Percentiles rank a stretch among this genome's conserved stretches.
These are phyloP conservation scores for Pammene aurita DNA, from an alignment of 2,888 invertebrate genomes.

Conservation along the genomic window DNA sequence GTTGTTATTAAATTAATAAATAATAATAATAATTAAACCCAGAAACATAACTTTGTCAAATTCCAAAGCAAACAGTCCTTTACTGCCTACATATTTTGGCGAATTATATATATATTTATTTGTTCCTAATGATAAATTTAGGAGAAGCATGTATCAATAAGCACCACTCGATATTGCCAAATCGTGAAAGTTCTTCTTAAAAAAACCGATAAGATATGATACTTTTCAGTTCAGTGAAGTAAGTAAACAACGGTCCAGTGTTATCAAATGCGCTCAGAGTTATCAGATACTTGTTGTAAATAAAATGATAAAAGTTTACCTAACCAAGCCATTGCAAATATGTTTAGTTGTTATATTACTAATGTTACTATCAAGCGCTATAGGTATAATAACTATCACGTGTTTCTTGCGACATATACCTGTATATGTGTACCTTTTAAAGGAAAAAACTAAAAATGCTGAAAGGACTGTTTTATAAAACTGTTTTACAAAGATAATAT, in stretches of 20 bases:
- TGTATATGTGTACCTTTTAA: too few species aligned
- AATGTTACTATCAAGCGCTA: background rate
- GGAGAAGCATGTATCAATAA: conserved; percentile 1
- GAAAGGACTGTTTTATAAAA: too few species aligned
- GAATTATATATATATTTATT: too few species aligned
- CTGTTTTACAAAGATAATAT: too few species aligned
- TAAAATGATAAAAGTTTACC: conserved; percentile 2
- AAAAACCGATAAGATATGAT: background rate
- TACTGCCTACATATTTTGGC: too few species aligned
- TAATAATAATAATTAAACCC: too few species aligned
- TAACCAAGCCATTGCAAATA: background rate
- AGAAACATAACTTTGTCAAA: background rate
- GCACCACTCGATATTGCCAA: background rate
- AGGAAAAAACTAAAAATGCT: too few species aligned
- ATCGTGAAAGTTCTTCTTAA: background rate
- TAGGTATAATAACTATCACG: background rate
- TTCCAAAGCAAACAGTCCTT: too few species aligned
- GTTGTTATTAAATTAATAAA: too few species aligned
- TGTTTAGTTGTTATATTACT: too few species aligned
- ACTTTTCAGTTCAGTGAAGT: background rate
- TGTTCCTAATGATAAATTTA: too few species aligned
- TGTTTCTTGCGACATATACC: too few species aligned
- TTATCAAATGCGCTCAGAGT: conserved; percentile 3
- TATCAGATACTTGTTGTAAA: conserved; percentile 6
- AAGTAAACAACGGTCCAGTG: background rate